These are phyloP conservation scores for Calameuta filiformis DNA, from an alignment of 2,888 invertebrate genomes.

Conservation along the genomic window DNA sequence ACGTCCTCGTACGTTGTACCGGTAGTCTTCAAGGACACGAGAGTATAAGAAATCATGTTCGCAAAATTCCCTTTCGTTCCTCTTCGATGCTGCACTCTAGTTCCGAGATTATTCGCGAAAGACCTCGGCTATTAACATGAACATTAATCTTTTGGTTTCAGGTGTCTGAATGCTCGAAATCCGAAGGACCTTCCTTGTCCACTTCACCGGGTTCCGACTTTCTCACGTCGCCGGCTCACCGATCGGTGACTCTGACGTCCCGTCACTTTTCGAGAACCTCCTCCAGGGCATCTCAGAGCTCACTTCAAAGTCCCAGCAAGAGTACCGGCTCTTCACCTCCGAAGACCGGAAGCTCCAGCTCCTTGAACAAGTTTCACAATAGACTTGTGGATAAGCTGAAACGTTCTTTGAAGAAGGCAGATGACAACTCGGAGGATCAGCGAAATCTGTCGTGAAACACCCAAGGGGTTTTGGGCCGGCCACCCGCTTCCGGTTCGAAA, in stretches of 20 bases:
- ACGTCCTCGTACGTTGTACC: not conserved
- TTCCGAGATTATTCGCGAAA: not conserved
- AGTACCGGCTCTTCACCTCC: slow-evolving; percentile 76
- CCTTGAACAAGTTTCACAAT: slow-evolving; percentile 83
- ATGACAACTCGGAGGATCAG: slow-evolving; percentile 68
- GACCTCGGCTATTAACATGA: not conserved
- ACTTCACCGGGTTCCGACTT: slow-evolving; percentile 75
- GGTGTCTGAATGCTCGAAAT: slow-evolving; percentile 79
- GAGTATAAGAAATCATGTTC: not conserved
- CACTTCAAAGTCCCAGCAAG: slow-evolving; percentile 75
- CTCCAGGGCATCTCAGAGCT: slow-evolving; percentile 73
- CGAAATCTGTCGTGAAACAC: slow-evolving; percentile 63
- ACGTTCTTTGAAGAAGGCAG: slow-evolving; percentile 74
- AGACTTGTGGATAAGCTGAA: slow-evolving; percentile 83
- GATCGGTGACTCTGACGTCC: slow-evolving; percentile 76
- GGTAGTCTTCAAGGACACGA: not conserved
- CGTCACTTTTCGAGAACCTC: slow-evolving; percentile 73
- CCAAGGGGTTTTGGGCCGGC: slow-evolving; percentile 60
- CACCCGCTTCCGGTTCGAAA: slow-evolving; percentile 59
- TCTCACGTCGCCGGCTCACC: slow-evolving; percentile 71
- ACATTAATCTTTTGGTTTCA: slow-evolving; percentile 32
- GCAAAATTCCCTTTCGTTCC: not conserved
- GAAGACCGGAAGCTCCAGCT: slow-evolving; percentile 70
- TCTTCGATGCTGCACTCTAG: not conserved
- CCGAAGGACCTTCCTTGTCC: slow-evolving; percentile 78